A percentile compares a stretch with the other conserved stretches of the same genome.
Conservation (phyloP, 2,888 invertebrate genomes). For the Timema cristinae region DNA sequence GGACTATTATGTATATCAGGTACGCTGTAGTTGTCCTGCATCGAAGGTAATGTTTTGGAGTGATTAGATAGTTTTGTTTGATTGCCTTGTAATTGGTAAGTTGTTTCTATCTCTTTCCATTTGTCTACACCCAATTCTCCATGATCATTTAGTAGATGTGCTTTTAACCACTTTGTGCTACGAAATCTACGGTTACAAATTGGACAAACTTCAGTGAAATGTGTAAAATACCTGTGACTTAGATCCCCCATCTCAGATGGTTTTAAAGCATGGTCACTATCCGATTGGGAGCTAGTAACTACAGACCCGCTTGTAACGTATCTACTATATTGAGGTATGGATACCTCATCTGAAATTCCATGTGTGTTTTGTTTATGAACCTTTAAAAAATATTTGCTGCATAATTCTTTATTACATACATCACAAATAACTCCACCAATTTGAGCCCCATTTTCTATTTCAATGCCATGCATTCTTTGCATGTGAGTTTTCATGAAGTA, state of each 20-base stretch:
- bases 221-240: slow-evolving; percentile 60
- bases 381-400: slow-evolving; percentile 95
- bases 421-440: slow-evolving; percentile 94
- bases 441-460: slow-evolving; percentile 87
- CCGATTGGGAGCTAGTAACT: slow-evolving; percentile 19
- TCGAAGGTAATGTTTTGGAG: neutral
- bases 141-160: slow-evolving; percentile 82
- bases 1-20: slow-evolving; percentile 41
- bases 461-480: slow-evolving; percentile 97
- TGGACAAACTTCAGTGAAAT: slow-evolving; percentile 73
- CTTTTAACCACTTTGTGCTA: slow-evolving; percentile 82
- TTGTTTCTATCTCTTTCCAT: slow-evolving; percentile 57
- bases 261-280: slow-evolving; percentile 49
- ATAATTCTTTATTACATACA: slow-evolving; percentile 96
- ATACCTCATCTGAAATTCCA: slow-evolving; percentile 84
- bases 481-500: slow-evolving; percentile 99
- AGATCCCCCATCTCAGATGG: slow-evolving; percentile 55
- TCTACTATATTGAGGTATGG: slow-evolving; percentile 39
- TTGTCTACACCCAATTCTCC: slow-evolving; percentile 62
- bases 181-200: slow-evolving; percentile 84
- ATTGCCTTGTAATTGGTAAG: slow-evolving; percentile 41
- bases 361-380: slow-evolving; percentile 98
- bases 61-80: slow-evolving; percentile 19
- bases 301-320: slow-evolving; percentile 37
- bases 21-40: neutral